A percentile compares a stretch with the other conserved stretches of the same genome.
Evolutionary conservation across 2,888 invertebrate genomes (phyloP).

Genomic region (Carabus problematicus): DNA sequence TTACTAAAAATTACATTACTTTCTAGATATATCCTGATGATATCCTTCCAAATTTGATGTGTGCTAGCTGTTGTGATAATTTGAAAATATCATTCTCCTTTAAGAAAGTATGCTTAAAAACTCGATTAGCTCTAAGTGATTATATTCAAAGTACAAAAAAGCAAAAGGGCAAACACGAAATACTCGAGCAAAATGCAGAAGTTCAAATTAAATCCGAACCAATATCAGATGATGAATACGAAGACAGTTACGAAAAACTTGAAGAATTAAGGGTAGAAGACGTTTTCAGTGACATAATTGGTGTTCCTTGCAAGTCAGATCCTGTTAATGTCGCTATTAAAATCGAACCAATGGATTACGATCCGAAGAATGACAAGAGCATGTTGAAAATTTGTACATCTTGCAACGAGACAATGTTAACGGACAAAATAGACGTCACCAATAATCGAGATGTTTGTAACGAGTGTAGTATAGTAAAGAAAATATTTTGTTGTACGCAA

Average conservation of each 20-base stretch:
- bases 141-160: neutral
- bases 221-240: neutral
- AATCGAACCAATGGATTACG: neutral
- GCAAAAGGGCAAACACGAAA: slow-evolving; percentile 11
- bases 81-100: slow-evolving; percentile 21
- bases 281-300: slow-evolving; percentile 4
- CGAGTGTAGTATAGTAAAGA: too few species aligned
- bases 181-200: neutral
- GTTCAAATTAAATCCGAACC: neutral
- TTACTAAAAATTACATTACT: neutral
- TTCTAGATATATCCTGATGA: slow-evolving; percentile 2
- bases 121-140: neutral
- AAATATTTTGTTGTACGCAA: neutral
- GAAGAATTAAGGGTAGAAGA: slow-evolving; percentile 2
- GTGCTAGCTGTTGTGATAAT: slow-evolving; percentile 20
- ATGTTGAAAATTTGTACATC: slow-evolving; percentile 1
- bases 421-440: neutral
- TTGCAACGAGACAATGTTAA: neutral
- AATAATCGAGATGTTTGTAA: neutral
- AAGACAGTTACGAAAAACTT: too few species aligned
- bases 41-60: slow-evolving; percentile 22
- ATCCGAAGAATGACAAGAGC: neutral
- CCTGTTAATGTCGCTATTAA: neutral
- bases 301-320: neutral
- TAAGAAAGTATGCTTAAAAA: slow-evolving; percentile 20